Evolutionary conservation across 2,888 invertebrate species (phyloP).

Genomic region (Stenodema calcarata): DNA sequence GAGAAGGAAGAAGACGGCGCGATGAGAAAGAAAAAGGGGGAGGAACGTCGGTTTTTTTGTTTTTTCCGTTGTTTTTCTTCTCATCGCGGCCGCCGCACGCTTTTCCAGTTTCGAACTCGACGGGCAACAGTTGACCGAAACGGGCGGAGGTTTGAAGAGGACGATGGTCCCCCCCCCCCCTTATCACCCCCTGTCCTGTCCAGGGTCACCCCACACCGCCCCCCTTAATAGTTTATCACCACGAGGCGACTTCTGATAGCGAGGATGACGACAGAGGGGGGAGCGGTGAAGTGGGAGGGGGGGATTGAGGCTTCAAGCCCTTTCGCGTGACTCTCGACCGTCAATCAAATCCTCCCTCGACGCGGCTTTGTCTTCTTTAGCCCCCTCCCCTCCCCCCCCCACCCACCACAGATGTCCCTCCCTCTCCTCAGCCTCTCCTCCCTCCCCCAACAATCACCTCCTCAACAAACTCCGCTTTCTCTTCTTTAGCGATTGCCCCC

Average conservation of each 20-base stretch:
- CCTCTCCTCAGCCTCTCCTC: too few species aligned
- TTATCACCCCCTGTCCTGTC: background rate
- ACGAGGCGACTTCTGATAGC: background rate
- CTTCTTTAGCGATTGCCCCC: too few species aligned
- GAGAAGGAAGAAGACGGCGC: background rate
- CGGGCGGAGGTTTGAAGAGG: background rate
- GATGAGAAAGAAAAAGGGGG: too few species aligned
- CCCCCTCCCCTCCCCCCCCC: background rate
- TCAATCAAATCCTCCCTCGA: conserved; percentile 1
- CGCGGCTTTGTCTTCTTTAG: background rate
- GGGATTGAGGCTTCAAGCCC: conserved; percentile 16
- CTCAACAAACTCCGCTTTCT: too few species aligned
- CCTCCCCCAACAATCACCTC: too few species aligned
- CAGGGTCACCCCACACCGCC: background rate
- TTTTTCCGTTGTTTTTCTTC: background rate
- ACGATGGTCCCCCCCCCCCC: background rate
- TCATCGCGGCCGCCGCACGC: background rate
- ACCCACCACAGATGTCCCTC: too few species aligned
- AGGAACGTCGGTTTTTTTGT: background rate
- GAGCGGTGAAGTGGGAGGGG: background rate
- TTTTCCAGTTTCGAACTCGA: background rate
- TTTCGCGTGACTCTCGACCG: background rate
- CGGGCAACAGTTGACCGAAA: conserved; percentile 20
- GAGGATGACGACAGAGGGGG: too few species aligned
- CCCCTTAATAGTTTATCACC: background rate